Evolutionary conservation across 1,140 invertebrate genomes (phyloP).

Genomic region (Bursaphelenchus mucronatus): DNA sequence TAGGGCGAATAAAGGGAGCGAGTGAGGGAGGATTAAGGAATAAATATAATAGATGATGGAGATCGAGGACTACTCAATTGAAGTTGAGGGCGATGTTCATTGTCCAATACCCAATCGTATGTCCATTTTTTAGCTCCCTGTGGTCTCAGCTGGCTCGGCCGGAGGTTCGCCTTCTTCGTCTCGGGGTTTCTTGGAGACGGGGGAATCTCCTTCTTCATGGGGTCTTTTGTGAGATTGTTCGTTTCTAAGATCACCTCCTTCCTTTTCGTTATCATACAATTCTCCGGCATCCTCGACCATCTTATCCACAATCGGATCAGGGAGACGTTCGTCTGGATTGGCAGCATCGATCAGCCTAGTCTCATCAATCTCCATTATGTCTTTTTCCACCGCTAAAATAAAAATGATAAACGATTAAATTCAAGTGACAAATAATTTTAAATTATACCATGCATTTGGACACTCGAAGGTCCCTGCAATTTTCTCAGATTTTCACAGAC

Average conservation of each 20-base stretch:
- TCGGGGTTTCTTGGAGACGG: no score
- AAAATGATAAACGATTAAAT: constrained; percentile 13
- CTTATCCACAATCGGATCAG: constrained; percentile 73
- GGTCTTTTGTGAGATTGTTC: constrained; percentile 14
- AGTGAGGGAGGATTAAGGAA: no score
- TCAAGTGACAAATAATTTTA: neutral
- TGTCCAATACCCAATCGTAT: no score
- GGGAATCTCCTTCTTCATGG: no score
- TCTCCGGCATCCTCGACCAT: constrained; percentile 91
- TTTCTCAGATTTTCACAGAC: constrained; percentile 78
- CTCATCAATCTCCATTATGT: constrained; percentile 66
- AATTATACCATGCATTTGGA: constrained; percentile 77
- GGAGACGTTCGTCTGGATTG: constrained; percentile 52
- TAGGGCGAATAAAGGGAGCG: no score
- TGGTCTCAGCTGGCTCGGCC: no score
- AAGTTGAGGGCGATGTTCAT: no score
- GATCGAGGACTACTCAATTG: no score
- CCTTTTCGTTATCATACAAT: constrained; percentile 82
- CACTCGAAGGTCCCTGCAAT: constrained; percentile 93
- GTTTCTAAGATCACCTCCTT: constrained; percentile 45
- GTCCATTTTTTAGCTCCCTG: no score
- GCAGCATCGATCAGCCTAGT: constrained; percentile 36
- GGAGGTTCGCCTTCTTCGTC: no score
- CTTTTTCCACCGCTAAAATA: constrained; percentile 75
- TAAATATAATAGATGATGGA: no score